phyloP scores from a whole-genome alignment of 2,888 invertebrate species.

The Limenitis camilla region DNA sequence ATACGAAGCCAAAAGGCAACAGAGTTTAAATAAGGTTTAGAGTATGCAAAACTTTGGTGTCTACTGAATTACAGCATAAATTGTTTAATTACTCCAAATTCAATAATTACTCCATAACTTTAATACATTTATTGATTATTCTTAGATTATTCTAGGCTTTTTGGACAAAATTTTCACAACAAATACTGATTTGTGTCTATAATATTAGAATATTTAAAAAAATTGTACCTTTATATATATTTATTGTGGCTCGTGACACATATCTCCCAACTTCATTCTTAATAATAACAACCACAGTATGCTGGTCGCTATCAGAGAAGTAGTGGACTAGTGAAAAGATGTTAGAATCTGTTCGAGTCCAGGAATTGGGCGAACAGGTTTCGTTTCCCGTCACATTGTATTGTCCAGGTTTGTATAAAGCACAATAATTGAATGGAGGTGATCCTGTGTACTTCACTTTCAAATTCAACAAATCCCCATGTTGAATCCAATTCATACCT shows the following conservation, averaged over 20 bases:
- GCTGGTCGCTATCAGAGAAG: conserved; percentile 79
- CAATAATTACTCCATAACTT: no score
- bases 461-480: conserved; percentile 83
- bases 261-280: conserved; percentile 83
- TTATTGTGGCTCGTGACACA: conserved; percentile 82
- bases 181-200: no score
- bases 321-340: conserved; percentile 80
- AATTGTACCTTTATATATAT: conserved; percentile 85
- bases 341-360: conserved; percentile 61
- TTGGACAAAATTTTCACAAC: no score
- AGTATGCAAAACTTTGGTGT: no score
- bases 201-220: conserved; percentile 4
- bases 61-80: no score
- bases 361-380: conserved; percentile 70
- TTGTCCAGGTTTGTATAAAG: conserved; percentile 75
- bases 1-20: no score
- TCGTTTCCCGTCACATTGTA: conserved; percentile 86
- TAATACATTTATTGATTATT: no score
- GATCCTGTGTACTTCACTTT: conserved; percentile 84
- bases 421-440: conserved; percentile 82
- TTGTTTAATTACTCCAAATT: no score
- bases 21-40: no score
- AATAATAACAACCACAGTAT: conserved; percentile 85
- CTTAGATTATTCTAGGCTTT: no score
- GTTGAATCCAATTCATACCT: conserved; percentile 88